Conservation (phyloP, 2,797 vertebrate species). For the Siniperca undulata region DNA sequence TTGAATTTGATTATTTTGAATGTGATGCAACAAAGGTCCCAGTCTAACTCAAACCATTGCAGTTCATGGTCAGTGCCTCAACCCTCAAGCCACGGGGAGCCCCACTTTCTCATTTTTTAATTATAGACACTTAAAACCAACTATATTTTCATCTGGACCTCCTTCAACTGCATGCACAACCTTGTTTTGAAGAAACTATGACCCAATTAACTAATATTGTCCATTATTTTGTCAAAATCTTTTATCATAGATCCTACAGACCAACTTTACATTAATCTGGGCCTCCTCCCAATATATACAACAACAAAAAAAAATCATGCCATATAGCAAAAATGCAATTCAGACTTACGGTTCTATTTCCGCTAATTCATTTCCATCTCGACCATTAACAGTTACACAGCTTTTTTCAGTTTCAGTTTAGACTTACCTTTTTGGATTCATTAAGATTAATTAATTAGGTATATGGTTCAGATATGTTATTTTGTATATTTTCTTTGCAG, state of each 20-base stretch:
- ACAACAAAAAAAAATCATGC: background rate
- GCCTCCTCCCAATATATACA: background rate
- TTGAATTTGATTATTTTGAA: background rate
- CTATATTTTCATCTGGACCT: background rate
- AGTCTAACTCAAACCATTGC: background rate
- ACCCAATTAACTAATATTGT: background rate
- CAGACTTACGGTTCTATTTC: background rate
- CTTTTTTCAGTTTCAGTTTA: background rate
- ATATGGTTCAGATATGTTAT: background rate
- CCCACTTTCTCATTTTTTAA: background rate
- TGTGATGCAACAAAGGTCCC: background rate
- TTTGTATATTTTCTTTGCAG: background rate
- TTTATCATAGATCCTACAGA: background rate
- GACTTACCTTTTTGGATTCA: no score
- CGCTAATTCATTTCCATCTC: background rate
- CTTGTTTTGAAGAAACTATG: no score
- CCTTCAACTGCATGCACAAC: background rate
- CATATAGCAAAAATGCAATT: background rate
- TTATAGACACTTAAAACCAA: background rate
- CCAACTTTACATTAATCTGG: background rate
- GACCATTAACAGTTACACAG: background rate
- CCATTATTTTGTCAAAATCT: no score
- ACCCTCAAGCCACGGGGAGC: background rate
- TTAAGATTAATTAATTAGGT: background rate
- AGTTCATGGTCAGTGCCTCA: background rate